A percentile compares a stretch with the other conserved stretches of the same genome.
Evolutionary conservation across 2,888 invertebrate species (phyloP).

Genomic region (Pemphredon lugubris): DNA sequence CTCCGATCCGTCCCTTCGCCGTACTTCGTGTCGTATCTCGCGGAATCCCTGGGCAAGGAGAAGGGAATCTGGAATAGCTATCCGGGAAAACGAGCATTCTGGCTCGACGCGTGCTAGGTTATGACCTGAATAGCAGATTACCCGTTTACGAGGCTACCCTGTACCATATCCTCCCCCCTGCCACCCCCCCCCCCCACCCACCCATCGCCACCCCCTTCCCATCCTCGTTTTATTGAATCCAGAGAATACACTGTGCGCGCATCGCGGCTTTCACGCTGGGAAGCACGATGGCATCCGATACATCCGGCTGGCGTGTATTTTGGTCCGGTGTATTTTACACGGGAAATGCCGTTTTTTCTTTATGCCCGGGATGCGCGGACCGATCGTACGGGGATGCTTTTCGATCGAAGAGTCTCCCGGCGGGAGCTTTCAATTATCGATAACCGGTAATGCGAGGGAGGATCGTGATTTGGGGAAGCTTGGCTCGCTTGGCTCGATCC

Average conservation of each 20-base stretch:
- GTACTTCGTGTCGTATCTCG: conserved; percentile 17
- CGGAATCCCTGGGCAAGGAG: conserved; percentile 36
- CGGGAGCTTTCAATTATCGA: too few relatives aligned
- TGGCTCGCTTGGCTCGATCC: too few relatives aligned
- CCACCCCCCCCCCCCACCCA: too few relatives aligned
- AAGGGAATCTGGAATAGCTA: conserved; percentile 66
- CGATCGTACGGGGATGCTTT: too few relatives aligned
- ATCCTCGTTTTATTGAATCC: conserved; percentile 68
- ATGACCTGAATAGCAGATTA: conserved; percentile 76
- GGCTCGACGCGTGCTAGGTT: conserved; percentile 63
- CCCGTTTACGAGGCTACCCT: conserved; percentile 69
- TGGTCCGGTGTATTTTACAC: background rate
- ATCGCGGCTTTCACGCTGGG: conserved; percentile 31
- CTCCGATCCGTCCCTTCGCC: too few relatives aligned
- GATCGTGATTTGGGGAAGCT: too few relatives aligned
- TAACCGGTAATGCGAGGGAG: too few relatives aligned
- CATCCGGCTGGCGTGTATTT: background rate
- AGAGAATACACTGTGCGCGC: conserved; percentile 45
- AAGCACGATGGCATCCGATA: conserved; percentile 1
- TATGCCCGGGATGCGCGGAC: too few relatives aligned
- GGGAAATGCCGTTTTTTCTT: background rate
- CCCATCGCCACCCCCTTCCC: too few relatives aligned
- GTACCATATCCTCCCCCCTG: too few relatives aligned
- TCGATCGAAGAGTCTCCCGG: too few relatives aligned
- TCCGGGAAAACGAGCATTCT: conserved; percentile 66